Evolutionary conservation across 2,888 invertebrate genomes (phyloP).

Genomic region (Drosophila yooni): DNA sequence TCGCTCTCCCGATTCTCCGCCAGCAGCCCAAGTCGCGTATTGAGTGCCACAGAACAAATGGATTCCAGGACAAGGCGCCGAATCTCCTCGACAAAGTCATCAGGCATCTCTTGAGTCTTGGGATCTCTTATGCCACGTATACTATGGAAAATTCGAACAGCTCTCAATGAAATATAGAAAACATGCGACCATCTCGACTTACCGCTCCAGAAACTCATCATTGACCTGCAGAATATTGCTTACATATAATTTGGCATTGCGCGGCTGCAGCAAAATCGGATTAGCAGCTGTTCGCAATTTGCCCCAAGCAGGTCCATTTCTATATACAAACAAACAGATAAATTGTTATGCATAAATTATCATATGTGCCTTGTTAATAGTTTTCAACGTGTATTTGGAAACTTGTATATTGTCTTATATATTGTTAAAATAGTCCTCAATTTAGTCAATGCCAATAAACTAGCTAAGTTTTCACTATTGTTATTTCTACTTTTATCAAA

Average conservation of each 20-base stretch:
- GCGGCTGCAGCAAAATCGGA: slow-evolving; percentile 88
- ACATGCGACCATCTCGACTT: background rate
- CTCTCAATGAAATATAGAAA: background rate
- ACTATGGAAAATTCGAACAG: slow-evolving; percentile 63
- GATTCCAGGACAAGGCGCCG: slow-evolving; percentile 87
- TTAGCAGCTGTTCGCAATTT: slow-evolving; percentile 89
- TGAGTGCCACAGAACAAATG: slow-evolving; percentile 84
- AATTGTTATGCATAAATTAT: background rate
- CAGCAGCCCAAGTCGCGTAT: slow-evolving; percentile 82
- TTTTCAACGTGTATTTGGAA: background rate
- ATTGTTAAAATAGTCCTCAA: background rate
- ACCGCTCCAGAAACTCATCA: slow-evolving; percentile 82
- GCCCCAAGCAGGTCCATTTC: slow-evolving; percentile 89
- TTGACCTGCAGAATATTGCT: slow-evolving; percentile 86
- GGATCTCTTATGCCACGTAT: slow-evolving; percentile 81
- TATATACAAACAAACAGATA: slow-evolving; percentile 71
- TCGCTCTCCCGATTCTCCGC: slow-evolving; percentile 59
- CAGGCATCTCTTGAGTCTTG: slow-evolving; percentile 82
- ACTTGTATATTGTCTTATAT: background rate
- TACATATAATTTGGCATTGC: slow-evolving; percentile 86
- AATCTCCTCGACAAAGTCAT: slow-evolving; percentile 86
- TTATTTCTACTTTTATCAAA: background rate
- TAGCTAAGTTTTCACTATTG: background rate
- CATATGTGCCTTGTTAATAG: background rate
- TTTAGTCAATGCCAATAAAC: background rate